These are phyloP conservation scores for Isichthys henryi DNA, from an alignment of 2,113 vertebrate species.

Conservation along the genomic window DNA sequence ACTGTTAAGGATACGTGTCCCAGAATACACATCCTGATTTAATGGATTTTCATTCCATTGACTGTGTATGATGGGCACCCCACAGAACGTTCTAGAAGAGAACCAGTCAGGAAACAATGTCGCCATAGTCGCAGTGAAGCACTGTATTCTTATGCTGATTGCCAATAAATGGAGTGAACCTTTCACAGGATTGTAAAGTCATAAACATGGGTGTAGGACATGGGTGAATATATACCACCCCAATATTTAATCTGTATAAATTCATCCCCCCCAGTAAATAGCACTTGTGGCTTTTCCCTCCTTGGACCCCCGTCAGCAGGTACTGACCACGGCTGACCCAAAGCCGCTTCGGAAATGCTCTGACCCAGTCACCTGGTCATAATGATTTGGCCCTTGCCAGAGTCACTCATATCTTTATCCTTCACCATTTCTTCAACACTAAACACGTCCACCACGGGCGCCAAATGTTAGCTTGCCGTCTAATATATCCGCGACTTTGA, in stretches of 20 bases:
- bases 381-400: neutral
- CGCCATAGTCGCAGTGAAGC: neutral
- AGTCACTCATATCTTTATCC: neutral
- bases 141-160: neutral
- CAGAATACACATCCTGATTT: slow-evolving; percentile 13
- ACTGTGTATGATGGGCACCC: neutral
- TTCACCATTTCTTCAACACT: neutral
- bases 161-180: neutral
- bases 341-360: neutral
- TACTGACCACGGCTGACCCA: neutral
- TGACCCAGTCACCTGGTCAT: neutral
- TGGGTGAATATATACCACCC: neutral
- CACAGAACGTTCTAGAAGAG: neutral
- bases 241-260: neutral
- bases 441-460: neutral
- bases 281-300: neutral
- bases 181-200: neutral
- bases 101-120: neutral
- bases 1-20: slow-evolving; percentile 4
- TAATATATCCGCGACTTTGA: neutral
- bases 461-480: neutral
- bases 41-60: neutral
- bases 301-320: neutral
- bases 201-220: neutral
- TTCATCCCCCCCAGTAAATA: neutral